Conservation (phyloP, 1,140 invertebrate species). For the Drosophila parabipectinata region DNA sequence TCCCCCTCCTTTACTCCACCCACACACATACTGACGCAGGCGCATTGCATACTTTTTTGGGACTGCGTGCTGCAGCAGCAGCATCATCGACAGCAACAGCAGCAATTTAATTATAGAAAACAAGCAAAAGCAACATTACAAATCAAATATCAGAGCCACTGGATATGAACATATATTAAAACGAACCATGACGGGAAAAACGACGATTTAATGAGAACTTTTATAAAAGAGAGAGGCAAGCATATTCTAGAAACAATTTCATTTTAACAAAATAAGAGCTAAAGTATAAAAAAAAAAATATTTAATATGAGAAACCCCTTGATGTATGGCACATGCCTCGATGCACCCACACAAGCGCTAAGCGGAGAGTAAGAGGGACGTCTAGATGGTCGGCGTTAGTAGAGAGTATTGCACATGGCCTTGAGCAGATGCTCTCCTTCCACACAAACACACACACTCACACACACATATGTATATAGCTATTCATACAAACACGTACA, state of each 20-base stretch:
- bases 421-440: slow-evolving; percentile 29
- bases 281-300: neutral
- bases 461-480: neutral
- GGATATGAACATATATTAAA: slow-evolving; percentile 29
- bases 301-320: neutral
- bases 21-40: slow-evolving; percentile 48
- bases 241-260: no score
- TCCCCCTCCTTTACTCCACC: neutral
- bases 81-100: slow-evolving; percentile 30
- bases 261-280: no score
- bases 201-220: no score
- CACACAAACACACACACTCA: neutral
- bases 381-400: slow-evolving; percentile 1
- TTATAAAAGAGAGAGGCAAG: no score
- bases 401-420: slow-evolving; percentile 37
- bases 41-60: slow-evolving; percentile 54
- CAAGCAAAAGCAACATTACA: slow-evolving; percentile 44
- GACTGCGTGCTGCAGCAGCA: slow-evolving; percentile 4
- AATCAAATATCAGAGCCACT: slow-evolving; percentile 69
- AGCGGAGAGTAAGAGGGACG: slow-evolving; percentile 27
- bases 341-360: neutral
- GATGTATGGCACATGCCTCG: neutral
- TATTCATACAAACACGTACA: neutral
- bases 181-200: neutral
- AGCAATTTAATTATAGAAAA: slow-evolving; percentile 72